Percentiles rank a stretch among this genome's conserved stretches.
Evolutionary conservation across 2,888 invertebrate species (phyloP).

Genomic region (Nomada ruficornis): DNA sequence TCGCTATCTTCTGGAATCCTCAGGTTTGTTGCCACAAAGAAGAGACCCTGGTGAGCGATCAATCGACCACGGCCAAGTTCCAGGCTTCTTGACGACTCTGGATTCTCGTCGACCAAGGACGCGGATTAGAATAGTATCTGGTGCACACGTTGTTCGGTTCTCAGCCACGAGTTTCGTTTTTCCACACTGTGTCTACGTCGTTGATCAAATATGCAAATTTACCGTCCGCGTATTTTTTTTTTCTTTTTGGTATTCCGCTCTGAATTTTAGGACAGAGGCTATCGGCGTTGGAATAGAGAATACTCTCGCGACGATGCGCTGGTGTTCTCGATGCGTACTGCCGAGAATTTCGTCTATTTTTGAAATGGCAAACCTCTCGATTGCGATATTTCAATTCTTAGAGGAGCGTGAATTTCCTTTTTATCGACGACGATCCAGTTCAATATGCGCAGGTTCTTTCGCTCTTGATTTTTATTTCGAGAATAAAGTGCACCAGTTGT

Average conservation of each 20-base stretch:
- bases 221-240: neutral
- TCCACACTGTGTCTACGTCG: neutral
- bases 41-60: conserved; percentile 52
- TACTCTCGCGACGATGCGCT: neutral
- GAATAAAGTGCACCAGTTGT: conserved; percentile 1
- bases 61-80: conserved; percentile 68
- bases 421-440: no score
- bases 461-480: conserved; percentile 28
- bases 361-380: no score
- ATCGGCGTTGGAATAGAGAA: no score
- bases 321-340: neutral
- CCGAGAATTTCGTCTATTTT: neutral
- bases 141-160: conserved; percentile 29
- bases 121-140: conserved; percentile 64
- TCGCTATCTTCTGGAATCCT: conserved; percentile 17
- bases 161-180: conserved; percentile 6
- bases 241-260: neutral
- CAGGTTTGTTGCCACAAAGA: conserved; percentile 54
- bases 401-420: neutral
- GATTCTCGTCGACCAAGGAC: conserved; percentile 57
- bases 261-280: no score
- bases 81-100: conserved; percentile 40
- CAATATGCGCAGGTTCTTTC: neutral
- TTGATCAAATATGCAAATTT: neutral
- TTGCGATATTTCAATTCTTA: no score